Percentiles rank a stretch among this genome's conserved stretches.
Conservation (phyloP, 2,888 invertebrate genomes). For the Nomada hirtipes region DNA sequence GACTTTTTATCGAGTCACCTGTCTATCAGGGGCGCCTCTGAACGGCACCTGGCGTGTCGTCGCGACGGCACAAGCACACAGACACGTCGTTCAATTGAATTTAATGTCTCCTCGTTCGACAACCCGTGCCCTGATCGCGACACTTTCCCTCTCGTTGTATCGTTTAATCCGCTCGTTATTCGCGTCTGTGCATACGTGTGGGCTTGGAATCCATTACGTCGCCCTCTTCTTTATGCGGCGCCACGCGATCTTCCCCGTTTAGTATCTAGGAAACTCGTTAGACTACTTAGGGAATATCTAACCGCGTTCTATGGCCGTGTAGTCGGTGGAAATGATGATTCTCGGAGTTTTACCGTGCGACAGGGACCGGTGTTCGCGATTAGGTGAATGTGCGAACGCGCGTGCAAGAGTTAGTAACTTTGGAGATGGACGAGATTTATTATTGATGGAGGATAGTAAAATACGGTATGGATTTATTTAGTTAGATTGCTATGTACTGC, state of each 20-base stretch:
- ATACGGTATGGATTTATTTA: too few relatives aligned
- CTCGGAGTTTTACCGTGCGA: neutral
- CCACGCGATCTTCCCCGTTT: neutral
- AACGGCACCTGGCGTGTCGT: slow-evolving; percentile 12
- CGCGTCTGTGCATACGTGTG: slow-evolving; percentile 21
- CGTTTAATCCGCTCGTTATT: slow-evolving; percentile 22
- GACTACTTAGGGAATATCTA: slow-evolving; percentile 15
- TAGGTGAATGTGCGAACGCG: slow-evolving; percentile 1
- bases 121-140: slow-evolving; percentile 8
- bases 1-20: slow-evolving; percentile 18
- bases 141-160: slow-evolving; percentile 7
- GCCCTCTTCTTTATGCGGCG: slow-evolving; percentile 30
- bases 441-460: too few relatives aligned
- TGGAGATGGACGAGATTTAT: neutral
- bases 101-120: slow-evolving; percentile 3
- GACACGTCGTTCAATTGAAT: slow-evolving; percentile 1
- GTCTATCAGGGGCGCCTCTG: slow-evolving; percentile 6
- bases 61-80: neutral
- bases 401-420: neutral
- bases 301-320: neutral
- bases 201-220: slow-evolving; percentile 19
- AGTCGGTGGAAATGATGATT: slow-evolving; percentile 1
- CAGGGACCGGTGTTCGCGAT: slow-evolving; percentile 11
- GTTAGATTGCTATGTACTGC: too few relatives aligned
- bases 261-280: slow-evolving; percentile 32